Evolutionary conservation across 2,113 vertebrate species (phyloP).

Genomic region (Plecturocebus donacophilus): DNA sequence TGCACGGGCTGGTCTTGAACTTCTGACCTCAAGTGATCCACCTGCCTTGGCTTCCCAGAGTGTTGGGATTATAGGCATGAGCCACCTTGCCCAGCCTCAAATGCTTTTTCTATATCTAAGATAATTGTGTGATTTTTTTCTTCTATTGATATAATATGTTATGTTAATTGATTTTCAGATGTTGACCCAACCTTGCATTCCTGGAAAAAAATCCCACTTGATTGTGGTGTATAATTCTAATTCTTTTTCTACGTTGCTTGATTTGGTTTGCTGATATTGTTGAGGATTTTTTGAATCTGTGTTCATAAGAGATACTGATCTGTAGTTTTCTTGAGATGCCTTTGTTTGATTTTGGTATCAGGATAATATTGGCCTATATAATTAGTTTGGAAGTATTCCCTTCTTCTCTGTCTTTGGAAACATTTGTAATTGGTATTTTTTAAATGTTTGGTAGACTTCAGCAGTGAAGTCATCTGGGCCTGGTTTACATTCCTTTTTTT

Average conservation of each 20-base stretch:
- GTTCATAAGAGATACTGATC: not conserved
- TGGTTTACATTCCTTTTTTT: not conserved
- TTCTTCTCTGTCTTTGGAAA: not conserved
- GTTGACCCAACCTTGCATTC: not conserved
- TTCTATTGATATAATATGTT: not conserved
- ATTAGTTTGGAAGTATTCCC: not conserved
- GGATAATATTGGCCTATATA: not conserved
- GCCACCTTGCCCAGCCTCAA: too few species aligned
- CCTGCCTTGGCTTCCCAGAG: too few species aligned
- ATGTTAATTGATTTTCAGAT: not conserved
- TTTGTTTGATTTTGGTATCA: constrained; percentile 31
- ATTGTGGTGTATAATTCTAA: not conserved
- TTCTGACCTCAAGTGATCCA: too few species aligned
- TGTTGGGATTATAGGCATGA: too few species aligned
- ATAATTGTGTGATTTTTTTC: not conserved
- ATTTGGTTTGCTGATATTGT: not conserved
- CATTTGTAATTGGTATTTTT: not conserved
- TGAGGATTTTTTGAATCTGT: constrained; percentile 1
- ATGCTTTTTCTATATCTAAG: not conserved
- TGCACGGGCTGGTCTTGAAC: too few species aligned
- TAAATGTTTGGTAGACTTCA: not conserved
- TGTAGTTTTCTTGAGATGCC: not conserved
- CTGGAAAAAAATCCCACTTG: not conserved
- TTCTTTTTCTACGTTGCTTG: not conserved
- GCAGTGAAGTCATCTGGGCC: not conserved